Evolutionary conservation across 2,888 invertebrate genomes (phyloP).

Genomic region (Xylocampa areola): DNA sequence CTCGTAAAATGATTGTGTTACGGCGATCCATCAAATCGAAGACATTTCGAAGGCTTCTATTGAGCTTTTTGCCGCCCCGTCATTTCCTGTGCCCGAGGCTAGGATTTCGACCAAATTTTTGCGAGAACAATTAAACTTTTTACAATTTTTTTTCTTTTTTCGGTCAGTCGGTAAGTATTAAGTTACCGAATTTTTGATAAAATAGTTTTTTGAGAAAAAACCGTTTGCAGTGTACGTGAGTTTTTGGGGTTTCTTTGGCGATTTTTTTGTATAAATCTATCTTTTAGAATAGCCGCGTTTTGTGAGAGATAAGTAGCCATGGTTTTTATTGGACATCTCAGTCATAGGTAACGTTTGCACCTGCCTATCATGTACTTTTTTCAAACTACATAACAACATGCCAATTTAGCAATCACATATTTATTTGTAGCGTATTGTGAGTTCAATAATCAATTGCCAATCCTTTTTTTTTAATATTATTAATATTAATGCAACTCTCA

Average conservation of each 20-base stretch:
- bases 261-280: slow-evolving; percentile 62
- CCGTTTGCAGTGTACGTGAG: slow-evolving; percentile 66
- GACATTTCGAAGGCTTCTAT: slow-evolving; percentile 83
- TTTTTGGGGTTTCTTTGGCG: slow-evolving; percentile 67
- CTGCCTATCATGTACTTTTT: slow-evolving; percentile 47
- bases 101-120: slow-evolving; percentile 80
- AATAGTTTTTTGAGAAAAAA: slow-evolving; percentile 74
- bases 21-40: slow-evolving; percentile 86
- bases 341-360: slow-evolving; percentile 55
- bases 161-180: slow-evolving; percentile 84
- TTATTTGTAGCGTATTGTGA: background rate
- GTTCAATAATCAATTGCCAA: too few species aligned
- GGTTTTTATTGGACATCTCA: slow-evolving; percentile 57
- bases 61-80: slow-evolving; percentile 80
- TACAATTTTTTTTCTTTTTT: slow-evolving; percentile 73
- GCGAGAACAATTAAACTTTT: slow-evolving; percentile 84
- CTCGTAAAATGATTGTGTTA: slow-evolving; percentile 86
- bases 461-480: too few species aligned
- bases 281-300: slow-evolving; percentile 65
- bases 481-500: too few species aligned
- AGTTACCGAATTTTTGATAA: slow-evolving; percentile 77
- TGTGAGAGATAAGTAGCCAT: slow-evolving; percentile 70
- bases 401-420: slow-evolving; percentile 2
- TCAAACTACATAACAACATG: slow-evolving; percentile 20
- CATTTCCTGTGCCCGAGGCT: slow-evolving; percentile 86